These are phyloP conservation scores for Hylaeus anthracinus DNA, from an alignment of 1,140 invertebrate species.

Conservation along the genomic window DNA sequence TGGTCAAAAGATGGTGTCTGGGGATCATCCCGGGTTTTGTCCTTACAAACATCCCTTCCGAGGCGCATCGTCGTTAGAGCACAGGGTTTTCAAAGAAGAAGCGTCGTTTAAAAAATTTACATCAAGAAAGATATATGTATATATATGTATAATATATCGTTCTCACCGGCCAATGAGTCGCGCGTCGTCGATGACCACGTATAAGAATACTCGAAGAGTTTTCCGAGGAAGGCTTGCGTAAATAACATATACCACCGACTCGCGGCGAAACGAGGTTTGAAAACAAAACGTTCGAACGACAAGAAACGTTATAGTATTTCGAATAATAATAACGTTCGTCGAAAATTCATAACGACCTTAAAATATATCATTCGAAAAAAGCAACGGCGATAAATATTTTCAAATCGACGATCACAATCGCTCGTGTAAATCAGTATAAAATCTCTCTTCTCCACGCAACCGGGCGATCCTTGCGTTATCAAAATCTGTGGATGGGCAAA, in stretches of 20 bases:
- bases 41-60: conserved; percentile 47
- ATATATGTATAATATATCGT: conserved; percentile 37
- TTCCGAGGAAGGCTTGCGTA: conserved; percentile 44
- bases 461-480: neutral
- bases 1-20: conserved; percentile 50
- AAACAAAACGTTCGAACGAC: neutral
- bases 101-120: conserved; percentile 34
- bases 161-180: conserved; percentile 42
- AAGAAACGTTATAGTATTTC: neutral
- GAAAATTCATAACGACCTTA: neutral
- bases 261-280: neutral
- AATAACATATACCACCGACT: conserved; percentile 14
- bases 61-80: conserved; percentile 47
- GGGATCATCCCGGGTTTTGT: conserved; percentile 26
- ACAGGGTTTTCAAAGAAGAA: conserved; percentile 46
- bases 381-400: conserved; percentile 20
- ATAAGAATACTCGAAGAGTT: conserved; percentile 64
- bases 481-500: neutral
- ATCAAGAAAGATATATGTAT: conserved; percentile 39
- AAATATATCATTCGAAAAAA: conserved; percentile 33
- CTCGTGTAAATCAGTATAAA: conserved; percentile 10
- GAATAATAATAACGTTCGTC: conserved; percentile 4
- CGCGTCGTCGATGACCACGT: conserved; percentile 25
- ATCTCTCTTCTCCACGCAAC: neutral
- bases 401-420: neutral